A percentile compares a stretch with the other conserved stretches of the same genome.
These are phyloP conservation scores for Pachydiplax longipennis DNA, from an alignment of 2,888 invertebrate species.

Conservation along the genomic window DNA sequence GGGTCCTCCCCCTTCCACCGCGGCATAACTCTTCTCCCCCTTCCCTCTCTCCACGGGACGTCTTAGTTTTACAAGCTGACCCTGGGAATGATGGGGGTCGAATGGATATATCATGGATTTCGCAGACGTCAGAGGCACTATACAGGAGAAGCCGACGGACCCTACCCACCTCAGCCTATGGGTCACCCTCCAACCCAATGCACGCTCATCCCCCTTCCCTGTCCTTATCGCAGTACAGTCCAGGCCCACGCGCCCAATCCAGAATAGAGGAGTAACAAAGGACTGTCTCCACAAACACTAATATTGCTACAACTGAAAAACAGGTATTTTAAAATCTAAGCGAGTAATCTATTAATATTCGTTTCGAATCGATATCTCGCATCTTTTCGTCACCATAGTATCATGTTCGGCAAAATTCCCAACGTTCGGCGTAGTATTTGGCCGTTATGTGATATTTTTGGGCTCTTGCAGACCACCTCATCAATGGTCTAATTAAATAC, in stretches of 20 bases:
- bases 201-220: background rate
- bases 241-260: background rate
- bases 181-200: background rate
- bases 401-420: too few relatives aligned
- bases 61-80: slow-evolving; percentile 42
- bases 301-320: too few relatives aligned
- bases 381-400: too few relatives aligned
- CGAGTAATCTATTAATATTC: too few relatives aligned
- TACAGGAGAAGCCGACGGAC: slow-evolving; percentile 13
- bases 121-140: slow-evolving; percentile 38
- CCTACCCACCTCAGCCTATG: background rate
- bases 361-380: too few relatives aligned
- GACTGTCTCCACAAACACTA: too few relatives aligned
- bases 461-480: too few relatives aligned
- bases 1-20: background rate
- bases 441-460: too few relatives aligned
- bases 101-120: slow-evolving; percentile 44
- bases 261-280: background rate
- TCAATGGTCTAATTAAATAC: too few relatives aligned
- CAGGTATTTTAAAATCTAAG: too few relatives aligned
- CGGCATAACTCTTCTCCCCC: slow-evolving; percentile 10
- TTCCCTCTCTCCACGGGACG: slow-evolving; percentile 17
- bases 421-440: too few relatives aligned
- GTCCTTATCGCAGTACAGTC: background rate
- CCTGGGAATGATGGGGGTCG: slow-evolving; percentile 31